A percentile compares a stretch with the other conserved stretches of the same genome.
These are phyloP conservation scores for Drosophila neonasuta DNA, from an alignment of 2,888 invertebrate species.

Conservation along the genomic window DNA sequence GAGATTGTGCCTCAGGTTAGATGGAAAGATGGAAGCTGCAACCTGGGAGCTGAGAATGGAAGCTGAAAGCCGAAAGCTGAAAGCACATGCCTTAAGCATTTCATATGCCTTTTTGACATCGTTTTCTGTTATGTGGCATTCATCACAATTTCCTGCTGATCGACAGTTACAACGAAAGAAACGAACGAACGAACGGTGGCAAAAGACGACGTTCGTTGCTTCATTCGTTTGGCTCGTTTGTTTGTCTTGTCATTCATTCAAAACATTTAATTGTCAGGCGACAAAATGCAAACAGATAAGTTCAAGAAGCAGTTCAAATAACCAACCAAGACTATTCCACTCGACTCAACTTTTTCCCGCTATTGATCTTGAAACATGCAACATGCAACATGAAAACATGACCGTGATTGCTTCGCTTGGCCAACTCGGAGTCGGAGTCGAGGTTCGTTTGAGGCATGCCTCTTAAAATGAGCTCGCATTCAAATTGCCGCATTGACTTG, in stretches of 20 bases:
- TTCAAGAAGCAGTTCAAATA: constrained; percentile 61
- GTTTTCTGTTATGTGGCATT: constrained; percentile 48
- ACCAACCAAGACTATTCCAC: constrained; percentile 43
- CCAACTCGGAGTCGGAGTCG: background rate
- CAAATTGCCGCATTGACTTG: constrained; percentile 73
- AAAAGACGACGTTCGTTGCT: constrained; percentile 16
- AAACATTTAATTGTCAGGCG: constrained; percentile 75
- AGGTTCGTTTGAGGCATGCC: constrained; percentile 27
- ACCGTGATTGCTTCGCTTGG: constrained; percentile 51
- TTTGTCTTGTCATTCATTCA: constrained; percentile 72
- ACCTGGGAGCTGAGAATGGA: background rate
- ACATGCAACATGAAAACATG: constrained; percentile 61
- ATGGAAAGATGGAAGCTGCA: background rate
- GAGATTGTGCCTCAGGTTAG: constrained; percentile 23
- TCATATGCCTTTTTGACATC: constrained; percentile 60
- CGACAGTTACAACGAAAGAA: constrained; percentile 59
- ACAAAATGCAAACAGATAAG: constrained; percentile 76
- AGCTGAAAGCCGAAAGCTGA: background rate
- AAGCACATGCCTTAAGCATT: constrained; percentile 29
- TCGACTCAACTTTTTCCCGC: constrained; percentile 55
- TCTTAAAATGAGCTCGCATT: constrained; percentile 72
- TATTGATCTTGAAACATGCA: constrained; percentile 62
- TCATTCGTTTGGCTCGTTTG: constrained; percentile 37
- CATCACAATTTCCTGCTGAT: constrained; percentile 65
- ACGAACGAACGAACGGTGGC: constrained; percentile 28